Conservation (phyloP, 2,797 vertebrate genomes). For the Ateles fusciceps region DNA sequence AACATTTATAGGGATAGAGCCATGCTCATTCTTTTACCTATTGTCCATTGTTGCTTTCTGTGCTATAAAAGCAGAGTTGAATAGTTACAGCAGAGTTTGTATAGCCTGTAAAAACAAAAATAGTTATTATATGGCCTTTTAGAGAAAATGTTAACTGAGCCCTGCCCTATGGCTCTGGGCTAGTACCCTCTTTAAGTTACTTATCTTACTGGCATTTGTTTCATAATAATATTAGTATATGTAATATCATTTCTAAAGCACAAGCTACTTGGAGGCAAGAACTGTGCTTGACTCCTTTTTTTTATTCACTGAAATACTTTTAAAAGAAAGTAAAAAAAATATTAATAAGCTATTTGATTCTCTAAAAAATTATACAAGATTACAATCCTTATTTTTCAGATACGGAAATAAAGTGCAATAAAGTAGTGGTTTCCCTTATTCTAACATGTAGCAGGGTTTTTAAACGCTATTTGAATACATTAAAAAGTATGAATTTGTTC, state of each 20-base stretch:
- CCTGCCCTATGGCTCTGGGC: background rate
- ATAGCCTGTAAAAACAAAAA: background rate
- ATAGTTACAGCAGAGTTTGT: background rate
- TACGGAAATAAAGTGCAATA: background rate
- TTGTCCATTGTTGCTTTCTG: background rate
- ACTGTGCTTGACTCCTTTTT: background rate
- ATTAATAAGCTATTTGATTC: background rate
- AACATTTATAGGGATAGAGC: background rate
- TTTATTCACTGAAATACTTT: background rate
- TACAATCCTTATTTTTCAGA: background rate
- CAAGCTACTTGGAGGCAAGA: background rate
- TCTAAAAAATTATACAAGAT: background rate
- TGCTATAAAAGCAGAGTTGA: background rate
- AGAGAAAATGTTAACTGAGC: background rate
- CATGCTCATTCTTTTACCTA: background rate
- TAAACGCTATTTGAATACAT: background rate
- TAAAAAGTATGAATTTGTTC: background rate
- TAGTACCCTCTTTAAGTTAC: background rate
- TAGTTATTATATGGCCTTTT: background rate
- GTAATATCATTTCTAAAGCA: background rate
- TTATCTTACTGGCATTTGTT: background rate
- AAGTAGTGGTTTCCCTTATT: background rate
- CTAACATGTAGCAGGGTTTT: background rate
- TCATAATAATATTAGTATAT: slow-evolving; percentile 13
- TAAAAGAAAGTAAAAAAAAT: background rate